Evolutionary conservation across 2,797 vertebrate species (phyloP).

Genomic region (Myotis planiceps): DNA sequence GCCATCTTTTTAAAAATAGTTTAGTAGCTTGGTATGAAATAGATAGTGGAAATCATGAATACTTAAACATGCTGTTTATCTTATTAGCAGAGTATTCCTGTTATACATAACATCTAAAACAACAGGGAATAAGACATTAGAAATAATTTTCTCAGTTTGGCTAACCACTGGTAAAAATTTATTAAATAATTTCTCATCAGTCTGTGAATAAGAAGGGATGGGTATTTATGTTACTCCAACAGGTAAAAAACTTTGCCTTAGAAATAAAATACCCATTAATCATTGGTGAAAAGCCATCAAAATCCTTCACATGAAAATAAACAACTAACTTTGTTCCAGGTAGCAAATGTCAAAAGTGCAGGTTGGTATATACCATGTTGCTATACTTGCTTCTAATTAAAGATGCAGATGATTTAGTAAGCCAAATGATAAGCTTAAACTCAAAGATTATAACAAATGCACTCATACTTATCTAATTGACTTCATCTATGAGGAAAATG

Average conservation of each 20-base stretch:
- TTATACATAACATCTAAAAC: constrained; percentile 27
- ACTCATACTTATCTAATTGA: not conserved
- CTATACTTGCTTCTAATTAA: not conserved
- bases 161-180: constrained; percentile 30
- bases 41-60: not conserved
- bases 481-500: not conserved
- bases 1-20: not conserved
- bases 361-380: not conserved
- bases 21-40: not conserved
- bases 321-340: not conserved
- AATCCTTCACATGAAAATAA: constrained; percentile 31
- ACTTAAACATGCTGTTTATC: not conserved
- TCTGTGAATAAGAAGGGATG: constrained; percentile 1
- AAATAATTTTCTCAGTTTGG: constrained; percentile 54
- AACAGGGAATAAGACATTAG: constrained; percentile 16
- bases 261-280: constrained; percentile 35
- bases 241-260: constrained; percentile 36
- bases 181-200: constrained; percentile 61
- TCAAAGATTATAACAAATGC: not conserved
- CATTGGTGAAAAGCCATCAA: not conserved
- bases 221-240: constrained; percentile 15
- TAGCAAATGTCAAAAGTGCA: constrained; percentile 1
- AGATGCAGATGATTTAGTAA: not conserved
- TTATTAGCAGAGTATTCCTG: not conserved
- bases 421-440: not conserved